These are phyloP conservation scores for Brachionus rubens DNA, from an alignment of 1,140 invertebrate genomes.

Conservation along the genomic window DNA sequence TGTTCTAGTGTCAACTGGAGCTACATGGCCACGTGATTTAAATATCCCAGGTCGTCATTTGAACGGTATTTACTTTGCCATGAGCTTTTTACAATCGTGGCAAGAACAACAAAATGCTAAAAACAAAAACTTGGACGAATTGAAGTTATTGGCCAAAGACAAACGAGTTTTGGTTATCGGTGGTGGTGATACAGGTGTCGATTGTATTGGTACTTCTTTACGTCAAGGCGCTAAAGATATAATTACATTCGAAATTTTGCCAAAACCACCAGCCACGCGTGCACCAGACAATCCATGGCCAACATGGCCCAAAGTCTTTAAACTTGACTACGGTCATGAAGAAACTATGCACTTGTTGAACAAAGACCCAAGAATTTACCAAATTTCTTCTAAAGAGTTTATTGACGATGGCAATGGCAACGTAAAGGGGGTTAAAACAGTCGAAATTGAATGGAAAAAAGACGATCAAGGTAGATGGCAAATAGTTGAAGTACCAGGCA, in stretches of 20 bases:
- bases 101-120: conserved; percentile 79
- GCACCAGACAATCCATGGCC: conserved; percentile 92
- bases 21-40: conserved; percentile 89
- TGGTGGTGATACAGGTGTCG: conserved; percentile 97
- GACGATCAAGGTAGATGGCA: conserved; percentile 87
- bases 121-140: conserved; percentile 57
- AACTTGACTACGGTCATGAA: conserved; percentile 96
- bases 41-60: conserved; percentile 60
- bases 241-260: conserved; percentile 93
- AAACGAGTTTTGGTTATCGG: conserved; percentile 96
- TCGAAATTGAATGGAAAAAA: conserved; percentile 86
- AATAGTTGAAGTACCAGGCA: conserved; percentile 79
- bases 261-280: conserved; percentile 76
- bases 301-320: conserved; percentile 90
- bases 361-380: conserved; percentile 86
- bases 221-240: conserved; percentile 88
- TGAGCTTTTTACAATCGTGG: conserved; percentile 93
- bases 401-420: conserved; percentile 83
- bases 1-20: conserved; percentile 81
- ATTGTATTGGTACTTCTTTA: conserved; percentile 95
- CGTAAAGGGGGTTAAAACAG: conserved; percentile 81
- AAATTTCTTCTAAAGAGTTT: conserved; percentile 86
- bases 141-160: conserved; percentile 75
- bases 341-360: conserved; percentile 88
- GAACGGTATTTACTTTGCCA: conserved; percentile 83